Percentiles rank a stretch among this genome's conserved stretches.
Evolutionary conservation across 1,140 invertebrate genomes (phyloP).

Genomic region (Zaprionus vittiger): DNA sequence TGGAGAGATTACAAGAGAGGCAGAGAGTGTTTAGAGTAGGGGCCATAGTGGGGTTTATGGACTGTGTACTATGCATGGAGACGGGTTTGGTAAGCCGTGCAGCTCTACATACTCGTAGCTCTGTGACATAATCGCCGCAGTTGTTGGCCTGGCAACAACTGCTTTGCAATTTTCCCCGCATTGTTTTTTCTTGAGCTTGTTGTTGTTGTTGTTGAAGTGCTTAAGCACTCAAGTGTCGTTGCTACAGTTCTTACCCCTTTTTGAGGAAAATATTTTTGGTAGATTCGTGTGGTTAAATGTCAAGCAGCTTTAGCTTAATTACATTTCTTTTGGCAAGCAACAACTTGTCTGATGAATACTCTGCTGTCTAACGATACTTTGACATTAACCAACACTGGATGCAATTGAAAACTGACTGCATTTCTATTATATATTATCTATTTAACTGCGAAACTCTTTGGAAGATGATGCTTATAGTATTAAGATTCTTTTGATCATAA

Average conservation of each 20-base stretch:
- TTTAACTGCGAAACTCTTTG: too few species aligned
- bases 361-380: too few species aligned
- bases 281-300: background rate
- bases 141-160: conserved; percentile 74
- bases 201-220: conserved; percentile 1
- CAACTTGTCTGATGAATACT: background rate
- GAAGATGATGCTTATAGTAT: too few species aligned
- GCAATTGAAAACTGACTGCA: background rate
- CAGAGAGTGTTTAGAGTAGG: background rate
- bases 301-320: background rate
- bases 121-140: conserved; percentile 75
- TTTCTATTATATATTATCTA: too few species aligned
- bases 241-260: conserved; percentile 11
- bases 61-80: conserved; percentile 16
- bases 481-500: too few species aligned
- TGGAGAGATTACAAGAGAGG: background rate
- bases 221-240: background rate
- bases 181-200: background rate
- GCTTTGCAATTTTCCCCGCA: conserved; percentile 47
- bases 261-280: background rate
- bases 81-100: conserved; percentile 39
- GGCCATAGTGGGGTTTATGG: background rate
- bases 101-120: conserved; percentile 17
- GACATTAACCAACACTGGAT: background rate
- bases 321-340: background rate